phyloP scores from a whole-genome alignment of 2,113 vertebrate genomes.

The Vireo altiloquus region DNA sequence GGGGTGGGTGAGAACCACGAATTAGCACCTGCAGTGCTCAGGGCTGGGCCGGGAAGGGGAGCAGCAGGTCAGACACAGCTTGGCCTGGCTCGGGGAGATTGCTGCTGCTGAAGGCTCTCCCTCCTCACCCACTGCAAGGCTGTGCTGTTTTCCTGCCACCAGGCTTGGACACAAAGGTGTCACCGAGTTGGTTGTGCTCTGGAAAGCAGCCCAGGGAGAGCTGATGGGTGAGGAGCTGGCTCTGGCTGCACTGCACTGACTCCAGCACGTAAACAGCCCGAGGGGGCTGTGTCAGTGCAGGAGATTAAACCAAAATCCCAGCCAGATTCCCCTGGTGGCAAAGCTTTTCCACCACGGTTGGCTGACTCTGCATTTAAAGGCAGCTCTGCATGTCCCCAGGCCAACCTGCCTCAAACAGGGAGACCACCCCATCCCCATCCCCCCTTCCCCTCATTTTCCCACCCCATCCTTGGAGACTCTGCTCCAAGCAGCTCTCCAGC shows the following conservation, averaged over 20 bases:
- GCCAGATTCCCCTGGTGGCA: not conserved
- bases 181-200: fast-evolving
- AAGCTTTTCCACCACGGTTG: not conserved
- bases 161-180: not conserved
- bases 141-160: not conserved
- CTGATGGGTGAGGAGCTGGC: not conserved
- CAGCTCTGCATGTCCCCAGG: not conserved
- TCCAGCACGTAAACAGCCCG: not conserved
- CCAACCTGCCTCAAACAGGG: not conserved
- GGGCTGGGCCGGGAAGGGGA: not conserved
- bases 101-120: not conserved
- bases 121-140: not conserved
- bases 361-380: not conserved
- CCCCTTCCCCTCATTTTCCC: fast-evolving
- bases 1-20: not conserved
- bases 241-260: not conserved
- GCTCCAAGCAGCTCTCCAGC: not conserved
- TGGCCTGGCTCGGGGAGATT: fast-evolving
- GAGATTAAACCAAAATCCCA: not conserved
- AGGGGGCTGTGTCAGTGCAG: not conserved
- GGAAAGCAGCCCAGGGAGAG: not conserved
- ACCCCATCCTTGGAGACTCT: not conserved
- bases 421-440: not conserved
- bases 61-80: not conserved
- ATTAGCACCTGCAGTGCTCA: not conserved